These are phyloP conservation scores for Pediacus dermestoides DNA, from an alignment of 2,888 invertebrate genomes.

Conservation along the genomic window DNA sequence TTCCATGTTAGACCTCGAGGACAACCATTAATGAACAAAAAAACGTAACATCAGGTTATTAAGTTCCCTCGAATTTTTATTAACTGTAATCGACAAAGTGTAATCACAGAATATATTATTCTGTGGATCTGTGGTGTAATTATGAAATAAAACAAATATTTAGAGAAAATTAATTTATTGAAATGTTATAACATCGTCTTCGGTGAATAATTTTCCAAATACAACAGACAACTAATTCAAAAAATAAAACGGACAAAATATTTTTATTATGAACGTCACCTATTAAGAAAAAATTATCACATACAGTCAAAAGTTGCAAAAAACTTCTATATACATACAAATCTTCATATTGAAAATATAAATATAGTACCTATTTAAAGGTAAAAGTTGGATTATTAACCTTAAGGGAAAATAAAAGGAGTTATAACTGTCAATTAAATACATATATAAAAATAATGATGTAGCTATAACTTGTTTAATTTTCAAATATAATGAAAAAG, in stretches of 20 bases:
- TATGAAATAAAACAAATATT: too few relatives aligned
- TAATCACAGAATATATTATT: too few relatives aligned
- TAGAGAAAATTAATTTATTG: slow-evolving; percentile 26
- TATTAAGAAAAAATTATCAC: slow-evolving; percentile 41
- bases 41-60: too few relatives aligned
- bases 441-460: slow-evolving; percentile 8
- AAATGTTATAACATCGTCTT: slow-evolving; percentile 26
- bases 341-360: slow-evolving; percentile 25
- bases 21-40: too few relatives aligned
- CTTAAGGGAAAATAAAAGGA: slow-evolving; percentile 14
- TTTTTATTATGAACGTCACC: slow-evolving; percentile 28
- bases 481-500: slow-evolving; percentile 22
- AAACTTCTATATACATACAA: slow-evolving; percentile 18
- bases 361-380: slow-evolving; percentile 19
- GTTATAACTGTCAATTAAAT: slow-evolving; percentile 13
- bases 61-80: too few relatives aligned
- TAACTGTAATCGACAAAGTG: too few relatives aligned
- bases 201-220: slow-evolving; percentile 34
- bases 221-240: slow-evolving; percentile 30
- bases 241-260: slow-evolving; percentile 31
- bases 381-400: too few relatives aligned
- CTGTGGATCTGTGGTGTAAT: too few relatives aligned
- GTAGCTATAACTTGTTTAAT: slow-evolving; percentile 8
- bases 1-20: too few relatives aligned
- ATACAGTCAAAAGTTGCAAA: slow-evolving; percentile 38